phyloP scores from a whole-genome alignment of 1,140 invertebrate species.

The Pogonomyrmex californicus region DNA sequence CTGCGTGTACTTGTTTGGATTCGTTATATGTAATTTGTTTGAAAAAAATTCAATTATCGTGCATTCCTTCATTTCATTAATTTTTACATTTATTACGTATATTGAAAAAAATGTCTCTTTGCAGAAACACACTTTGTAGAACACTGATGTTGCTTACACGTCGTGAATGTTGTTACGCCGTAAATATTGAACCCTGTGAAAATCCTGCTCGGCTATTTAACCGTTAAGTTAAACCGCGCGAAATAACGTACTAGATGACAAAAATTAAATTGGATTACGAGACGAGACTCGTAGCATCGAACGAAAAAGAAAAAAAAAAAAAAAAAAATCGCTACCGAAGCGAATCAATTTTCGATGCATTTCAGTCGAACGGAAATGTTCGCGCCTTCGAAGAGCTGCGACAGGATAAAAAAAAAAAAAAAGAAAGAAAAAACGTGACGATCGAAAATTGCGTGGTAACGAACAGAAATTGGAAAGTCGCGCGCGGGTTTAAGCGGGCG shows the following conservation, averaged over 20 bases:
- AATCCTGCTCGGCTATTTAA: slow-evolving; percentile 14
- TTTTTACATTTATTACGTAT: background rate
- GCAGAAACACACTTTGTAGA: background rate
- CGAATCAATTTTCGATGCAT: slow-evolving; percentile 57
- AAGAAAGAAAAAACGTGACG: slow-evolving; percentile 27
- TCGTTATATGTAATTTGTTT: slow-evolving; percentile 5
- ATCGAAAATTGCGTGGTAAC: slow-evolving; percentile 53
- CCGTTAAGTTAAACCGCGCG: slow-evolving; percentile 40
- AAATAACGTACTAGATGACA: slow-evolving; percentile 21
- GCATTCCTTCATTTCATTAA: background rate
- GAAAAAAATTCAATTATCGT: background rate
- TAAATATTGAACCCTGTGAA: slow-evolving; percentile 1
- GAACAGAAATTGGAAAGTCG: slow-evolving; percentile 64
- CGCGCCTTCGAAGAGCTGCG: slow-evolving; percentile 37
- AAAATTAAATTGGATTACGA: slow-evolving; percentile 52
- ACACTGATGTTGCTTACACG: background rate
- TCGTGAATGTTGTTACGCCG: background rate
- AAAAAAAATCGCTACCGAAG: background rate
- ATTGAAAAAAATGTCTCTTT: slow-evolving; percentile 1
- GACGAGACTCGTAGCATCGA: background rate
- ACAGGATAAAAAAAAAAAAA: background rate
- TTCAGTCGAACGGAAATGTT: slow-evolving; percentile 36
- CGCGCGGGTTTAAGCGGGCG: slow-evolving; percentile 45
- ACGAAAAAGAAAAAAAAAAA: slow-evolving; percentile 10
- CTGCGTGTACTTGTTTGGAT: background rate